Conservation (phyloP, 2,888 invertebrate genomes). For the Axea sp. region DNA sequence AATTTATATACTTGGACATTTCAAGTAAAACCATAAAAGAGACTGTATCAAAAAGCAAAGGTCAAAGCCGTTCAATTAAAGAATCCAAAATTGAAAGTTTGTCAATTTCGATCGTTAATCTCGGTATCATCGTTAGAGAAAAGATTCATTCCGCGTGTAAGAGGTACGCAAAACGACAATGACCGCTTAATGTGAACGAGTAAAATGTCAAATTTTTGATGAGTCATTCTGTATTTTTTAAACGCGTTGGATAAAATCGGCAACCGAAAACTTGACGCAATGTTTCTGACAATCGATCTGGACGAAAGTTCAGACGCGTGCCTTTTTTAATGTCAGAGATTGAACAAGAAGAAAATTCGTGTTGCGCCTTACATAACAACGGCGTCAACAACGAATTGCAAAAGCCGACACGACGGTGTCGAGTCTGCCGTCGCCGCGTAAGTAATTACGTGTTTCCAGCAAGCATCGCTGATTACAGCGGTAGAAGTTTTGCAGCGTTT, state of each 20-base stretch:
- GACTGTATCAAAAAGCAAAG: too few relatives aligned
- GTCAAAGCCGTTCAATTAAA: too few relatives aligned
- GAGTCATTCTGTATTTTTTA: conserved; percentile 3
- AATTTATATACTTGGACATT: too few relatives aligned
- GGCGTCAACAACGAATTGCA: conserved; percentile 33
- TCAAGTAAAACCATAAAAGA: too few relatives aligned
- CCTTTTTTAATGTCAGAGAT: conserved; percentile 41
- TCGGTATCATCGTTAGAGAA: too few relatives aligned
- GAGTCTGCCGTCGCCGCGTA: conserved; percentile 10
- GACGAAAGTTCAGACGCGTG: conserved; percentile 26
- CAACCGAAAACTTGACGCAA: conserved; percentile 33
- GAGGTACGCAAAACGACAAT: too few relatives aligned
- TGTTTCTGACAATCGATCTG: conserved; percentile 16
- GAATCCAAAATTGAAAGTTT: too few relatives aligned
- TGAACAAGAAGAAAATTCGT: conserved; percentile 15
- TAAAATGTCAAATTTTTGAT: conserved; percentile 33
- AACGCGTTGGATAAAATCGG: neutral
- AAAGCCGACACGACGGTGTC: conserved; percentile 25
- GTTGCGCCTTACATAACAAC: too few relatives aligned
- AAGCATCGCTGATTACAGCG: conserved; percentile 23
- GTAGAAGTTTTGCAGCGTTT: conserved; percentile 18
- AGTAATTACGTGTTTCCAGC: conserved; percentile 27
- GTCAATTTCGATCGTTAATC: too few relatives aligned
- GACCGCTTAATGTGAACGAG: too few relatives aligned
- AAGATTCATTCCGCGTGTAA: too few relatives aligned